These are phyloP conservation scores for Conus ventricosus DNA, from an alignment of 1,140 invertebrate species.

Conservation along the genomic window DNA sequence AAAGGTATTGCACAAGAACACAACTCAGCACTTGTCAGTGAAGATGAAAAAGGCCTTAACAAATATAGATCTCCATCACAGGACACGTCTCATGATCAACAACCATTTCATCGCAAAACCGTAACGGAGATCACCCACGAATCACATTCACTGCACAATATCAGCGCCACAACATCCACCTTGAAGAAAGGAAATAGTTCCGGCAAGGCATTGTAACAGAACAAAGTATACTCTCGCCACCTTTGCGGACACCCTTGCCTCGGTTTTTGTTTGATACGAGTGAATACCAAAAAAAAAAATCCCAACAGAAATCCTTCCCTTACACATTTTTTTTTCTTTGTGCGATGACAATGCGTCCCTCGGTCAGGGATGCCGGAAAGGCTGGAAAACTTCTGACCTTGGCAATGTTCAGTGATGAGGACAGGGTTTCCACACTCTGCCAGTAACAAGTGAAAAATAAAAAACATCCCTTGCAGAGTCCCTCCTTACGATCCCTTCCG, in stretches of 20 bases:
- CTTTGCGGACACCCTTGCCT: background rate
- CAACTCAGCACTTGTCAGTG: too few relatives aligned
- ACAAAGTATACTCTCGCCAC: background rate
- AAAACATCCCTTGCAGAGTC: too few relatives aligned
- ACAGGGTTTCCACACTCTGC: too few relatives aligned
- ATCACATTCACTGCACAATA: background rate
- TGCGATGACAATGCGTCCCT: background rate
- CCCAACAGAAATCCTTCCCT: too few relatives aligned
- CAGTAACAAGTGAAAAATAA: too few relatives aligned
- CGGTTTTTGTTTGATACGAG: background rate
- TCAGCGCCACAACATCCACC: background rate
- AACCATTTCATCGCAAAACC: background rate
- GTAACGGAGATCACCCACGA: too few relatives aligned
- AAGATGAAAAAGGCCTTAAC: background rate
- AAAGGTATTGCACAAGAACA: too few relatives aligned
- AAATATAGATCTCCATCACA: background rate
- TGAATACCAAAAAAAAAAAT: background rate
- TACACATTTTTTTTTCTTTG: background rate
- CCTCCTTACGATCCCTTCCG: too few relatives aligned
- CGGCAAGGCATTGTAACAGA: background rate
- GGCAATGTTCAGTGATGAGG: too few relatives aligned
- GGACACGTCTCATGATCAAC: background rate
- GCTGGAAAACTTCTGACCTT: too few relatives aligned
- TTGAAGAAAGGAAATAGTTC: background rate
- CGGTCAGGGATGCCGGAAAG: too few relatives aligned